These are phyloP conservation scores for Aptenodytes forsteri DNA, from an alignment of 2,113 vertebrate genomes.

Conservation along the genomic window DNA sequence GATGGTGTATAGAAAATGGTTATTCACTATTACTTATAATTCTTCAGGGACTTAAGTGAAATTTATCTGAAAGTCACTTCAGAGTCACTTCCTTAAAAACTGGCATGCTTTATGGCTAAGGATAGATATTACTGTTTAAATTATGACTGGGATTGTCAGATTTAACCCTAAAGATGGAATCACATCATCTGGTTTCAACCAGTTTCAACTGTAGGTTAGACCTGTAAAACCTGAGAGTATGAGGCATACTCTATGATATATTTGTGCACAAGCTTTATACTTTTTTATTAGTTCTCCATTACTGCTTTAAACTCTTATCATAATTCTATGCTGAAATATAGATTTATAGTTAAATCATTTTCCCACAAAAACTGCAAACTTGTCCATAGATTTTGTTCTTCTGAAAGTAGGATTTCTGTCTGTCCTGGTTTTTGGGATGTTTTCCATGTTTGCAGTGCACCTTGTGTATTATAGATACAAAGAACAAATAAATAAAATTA, in stretches of 20 bases:
- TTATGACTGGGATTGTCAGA: not conserved
- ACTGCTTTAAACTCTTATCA: not conserved
- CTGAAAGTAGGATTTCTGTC: not conserved
- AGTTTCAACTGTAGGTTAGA: not conserved
- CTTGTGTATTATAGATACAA: not conserved
- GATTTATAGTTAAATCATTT: not conserved
- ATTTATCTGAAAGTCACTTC: not conserved
- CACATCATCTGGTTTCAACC: rapidly evolving
- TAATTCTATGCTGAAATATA: not conserved
- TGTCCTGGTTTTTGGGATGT: too few species aligned
- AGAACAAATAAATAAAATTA: not conserved
- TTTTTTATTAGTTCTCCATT: not conserved
- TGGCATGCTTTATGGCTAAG: not conserved
- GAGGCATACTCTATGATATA: not conserved
- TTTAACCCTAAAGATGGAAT: not conserved
- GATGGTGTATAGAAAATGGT: not conserved
- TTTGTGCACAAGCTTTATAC: not conserved
- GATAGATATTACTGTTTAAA: not conserved
- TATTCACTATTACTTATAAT: not conserved
- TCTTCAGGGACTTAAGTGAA: not conserved
- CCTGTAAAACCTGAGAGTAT: not conserved
- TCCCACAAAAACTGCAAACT: not conserved
- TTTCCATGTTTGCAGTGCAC: not conserved
- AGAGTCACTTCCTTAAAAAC: not conserved
- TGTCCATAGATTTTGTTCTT: not conserved